Conservation (phyloP, 2,113 vertebrate species). For the Plotosus lineatus region DNA sequence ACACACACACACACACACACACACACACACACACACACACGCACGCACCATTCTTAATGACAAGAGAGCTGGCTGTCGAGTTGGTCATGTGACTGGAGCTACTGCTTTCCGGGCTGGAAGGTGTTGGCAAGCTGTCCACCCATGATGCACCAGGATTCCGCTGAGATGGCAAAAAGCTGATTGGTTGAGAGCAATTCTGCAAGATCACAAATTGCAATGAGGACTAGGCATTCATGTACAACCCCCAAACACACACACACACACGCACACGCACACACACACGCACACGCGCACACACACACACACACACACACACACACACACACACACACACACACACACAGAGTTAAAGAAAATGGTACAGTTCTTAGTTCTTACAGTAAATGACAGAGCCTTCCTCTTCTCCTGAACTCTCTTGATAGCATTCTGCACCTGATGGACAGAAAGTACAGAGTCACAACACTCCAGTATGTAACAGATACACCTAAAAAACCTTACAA, state of each 20-base stretch:
- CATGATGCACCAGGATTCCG: conserved; percentile 71
- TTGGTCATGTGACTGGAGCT: conserved; percentile 61
- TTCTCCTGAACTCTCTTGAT: conserved; percentile 89
- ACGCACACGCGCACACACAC: no score
- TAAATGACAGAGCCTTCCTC: conserved; percentile 81
- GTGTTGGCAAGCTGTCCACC: conserved; percentile 65
- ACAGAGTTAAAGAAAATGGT: no score
- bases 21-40: conserved; percentile 21
- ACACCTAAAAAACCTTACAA: background rate
- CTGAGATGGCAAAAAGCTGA: conserved; percentile 75
- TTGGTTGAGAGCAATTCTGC: conserved; percentile 84
- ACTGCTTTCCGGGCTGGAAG: conserved; percentile 70
- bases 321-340: no score
- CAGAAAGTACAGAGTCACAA: conserved; percentile 23
- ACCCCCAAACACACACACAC: no score
- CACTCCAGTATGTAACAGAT: background rate
- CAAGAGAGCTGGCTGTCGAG: conserved; percentile 64
- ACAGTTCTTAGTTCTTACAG: no score
- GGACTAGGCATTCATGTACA: background rate
- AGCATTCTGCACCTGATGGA: conserved; percentile 82
- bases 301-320: no score
- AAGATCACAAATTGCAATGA: background rate
- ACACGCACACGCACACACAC: no score
- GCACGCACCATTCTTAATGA: conserved; percentile 73
- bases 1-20: conserved; percentile 19